Percentiles rank a stretch among this genome's conserved stretches.
Evolutionary conservation across 1,140 invertebrate genomes (phyloP).

Genomic region (Limonius californicus): DNA sequence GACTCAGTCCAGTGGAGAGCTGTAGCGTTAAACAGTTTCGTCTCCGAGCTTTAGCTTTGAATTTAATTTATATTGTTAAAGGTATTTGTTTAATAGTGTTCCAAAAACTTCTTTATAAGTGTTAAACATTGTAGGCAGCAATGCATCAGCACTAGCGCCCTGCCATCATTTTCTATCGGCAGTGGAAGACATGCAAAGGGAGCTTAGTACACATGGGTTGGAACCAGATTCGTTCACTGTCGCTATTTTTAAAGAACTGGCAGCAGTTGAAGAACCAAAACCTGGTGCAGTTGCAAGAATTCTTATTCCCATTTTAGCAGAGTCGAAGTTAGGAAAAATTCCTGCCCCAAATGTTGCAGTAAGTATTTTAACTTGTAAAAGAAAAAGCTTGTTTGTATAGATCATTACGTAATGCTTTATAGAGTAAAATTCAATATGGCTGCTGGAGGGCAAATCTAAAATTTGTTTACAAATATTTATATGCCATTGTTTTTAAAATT

Average conservation of each 20-base stretch:
- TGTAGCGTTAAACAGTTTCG: slow-evolving; percentile 78
- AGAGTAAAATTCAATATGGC: no score
- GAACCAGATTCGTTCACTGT: slow-evolving; percentile 74
- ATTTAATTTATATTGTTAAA: slow-evolving; percentile 68
- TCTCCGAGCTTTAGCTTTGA: slow-evolving; percentile 77
- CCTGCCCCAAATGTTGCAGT: slow-evolving; percentile 59
- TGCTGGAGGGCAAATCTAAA: no score
- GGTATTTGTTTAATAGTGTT: slow-evolving; percentile 48
- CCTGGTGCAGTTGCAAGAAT: slow-evolving; percentile 78
- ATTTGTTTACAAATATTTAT: no score
- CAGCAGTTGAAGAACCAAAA: slow-evolving; percentile 75
- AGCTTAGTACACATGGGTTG: slow-evolving; percentile 47
- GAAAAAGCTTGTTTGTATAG: no score
- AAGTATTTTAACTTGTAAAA: no score
- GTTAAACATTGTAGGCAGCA: slow-evolving; percentile 38
- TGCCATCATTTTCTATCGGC: slow-evolving; percentile 48
- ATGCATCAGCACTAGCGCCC: slow-evolving; percentile 49
- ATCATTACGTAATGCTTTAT: slow-evolving; percentile 1
- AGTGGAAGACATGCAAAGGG: slow-evolving; percentile 46
- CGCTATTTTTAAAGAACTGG: slow-evolving; percentile 72
- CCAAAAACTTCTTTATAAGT: slow-evolving; percentile 15
- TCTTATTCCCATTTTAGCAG: slow-evolving; percentile 73
- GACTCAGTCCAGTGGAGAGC: slow-evolving; percentile 68
- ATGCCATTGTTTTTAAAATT: no score
- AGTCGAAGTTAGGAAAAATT: slow-evolving; percentile 56